These are phyloP conservation scores for Mycetomoellerius zeteki DNA, from an alignment of 1,140 invertebrate species.

Conservation along the genomic window DNA sequence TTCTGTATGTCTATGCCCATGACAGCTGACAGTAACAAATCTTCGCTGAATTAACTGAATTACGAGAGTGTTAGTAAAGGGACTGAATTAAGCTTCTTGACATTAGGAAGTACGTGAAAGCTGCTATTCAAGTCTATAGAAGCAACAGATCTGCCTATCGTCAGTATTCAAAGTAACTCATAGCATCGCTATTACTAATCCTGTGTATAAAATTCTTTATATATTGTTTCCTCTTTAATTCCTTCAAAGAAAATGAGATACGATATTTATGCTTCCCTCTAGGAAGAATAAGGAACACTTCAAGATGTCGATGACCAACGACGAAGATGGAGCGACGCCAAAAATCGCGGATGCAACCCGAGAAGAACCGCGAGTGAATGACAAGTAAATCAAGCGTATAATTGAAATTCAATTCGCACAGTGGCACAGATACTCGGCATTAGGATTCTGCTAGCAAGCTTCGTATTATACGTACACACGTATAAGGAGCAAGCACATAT, in stretches of 20 bases:
- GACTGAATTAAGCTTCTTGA: slow-evolving; percentile 31
- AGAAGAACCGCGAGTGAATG: slow-evolving; percentile 65
- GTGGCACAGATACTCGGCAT: slow-evolving; percentile 80
- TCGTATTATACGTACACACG: slow-evolving; percentile 50
- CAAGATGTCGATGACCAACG: slow-evolving; percentile 2
- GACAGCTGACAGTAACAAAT: slow-evolving; percentile 52
- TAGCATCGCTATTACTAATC: background rate
- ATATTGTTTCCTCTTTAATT: background rate
- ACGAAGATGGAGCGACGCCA: slow-evolving; percentile 76
- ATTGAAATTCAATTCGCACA: slow-evolving; percentile 81
- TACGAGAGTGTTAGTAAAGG: slow-evolving; percentile 24
- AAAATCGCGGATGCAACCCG: slow-evolving; percentile 71
- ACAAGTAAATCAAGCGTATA: slow-evolving; percentile 77
- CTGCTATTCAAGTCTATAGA: slow-evolving; percentile 14
- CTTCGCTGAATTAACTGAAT: slow-evolving; percentile 40
- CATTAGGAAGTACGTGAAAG: slow-evolving; percentile 36
- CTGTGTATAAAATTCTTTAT: background rate
- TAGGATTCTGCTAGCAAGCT: slow-evolving; percentile 74
- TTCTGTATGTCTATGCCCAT: background rate
- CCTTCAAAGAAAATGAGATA: too few relatives aligned
- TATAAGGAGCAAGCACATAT: background rate
- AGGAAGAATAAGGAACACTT: too few relatives aligned
- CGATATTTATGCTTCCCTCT: background rate
- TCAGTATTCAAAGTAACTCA: background rate
- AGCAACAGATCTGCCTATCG: slow-evolving; percentile 16